phyloP scores from a whole-genome alignment of 2,113 vertebrate species.

The Aptenodytes patagonicus region DNA sequence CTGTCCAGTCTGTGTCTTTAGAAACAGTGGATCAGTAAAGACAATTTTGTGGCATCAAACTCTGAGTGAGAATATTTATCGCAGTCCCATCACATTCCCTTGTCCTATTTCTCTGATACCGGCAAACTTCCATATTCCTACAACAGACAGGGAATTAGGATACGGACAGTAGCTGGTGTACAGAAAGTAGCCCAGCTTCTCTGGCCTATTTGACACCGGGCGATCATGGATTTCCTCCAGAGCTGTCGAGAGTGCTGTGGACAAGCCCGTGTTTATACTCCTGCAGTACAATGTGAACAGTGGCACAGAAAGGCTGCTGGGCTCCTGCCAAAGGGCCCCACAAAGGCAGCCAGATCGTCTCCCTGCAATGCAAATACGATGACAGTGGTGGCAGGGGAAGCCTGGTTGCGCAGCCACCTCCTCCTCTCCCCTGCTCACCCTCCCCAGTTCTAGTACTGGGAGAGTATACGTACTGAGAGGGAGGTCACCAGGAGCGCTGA shows the following conservation, averaged over 20 bases:
- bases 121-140: not conserved
- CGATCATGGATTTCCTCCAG: constrained; percentile 28
- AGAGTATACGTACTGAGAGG: not conserved
- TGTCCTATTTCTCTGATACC: not conserved
- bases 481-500: not conserved
- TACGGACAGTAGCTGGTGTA: not conserved
- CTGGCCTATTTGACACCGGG: not conserved
- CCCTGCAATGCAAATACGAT: not conserved
- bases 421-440: not conserved
- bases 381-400: not conserved
- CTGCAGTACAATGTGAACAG: constrained; percentile 62
- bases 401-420: not conserved
- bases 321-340: constrained; percentile 37
- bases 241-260: not conserved
- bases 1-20: not conserved
- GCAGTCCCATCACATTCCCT: not conserved
- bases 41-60: not conserved
- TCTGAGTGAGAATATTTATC: not conserved
- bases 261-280: constrained; percentile 54
- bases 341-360: constrained; percentile 45
- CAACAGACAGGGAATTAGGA: not conserved
- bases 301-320: constrained; percentile 61
- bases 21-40: not conserved
- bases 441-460: not conserved
- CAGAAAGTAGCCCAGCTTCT: not conserved